Evolutionary conservation across 2,797 vertebrate genomes (phyloP).

Genomic region (Cynodonichthys magdalenae): DNA sequence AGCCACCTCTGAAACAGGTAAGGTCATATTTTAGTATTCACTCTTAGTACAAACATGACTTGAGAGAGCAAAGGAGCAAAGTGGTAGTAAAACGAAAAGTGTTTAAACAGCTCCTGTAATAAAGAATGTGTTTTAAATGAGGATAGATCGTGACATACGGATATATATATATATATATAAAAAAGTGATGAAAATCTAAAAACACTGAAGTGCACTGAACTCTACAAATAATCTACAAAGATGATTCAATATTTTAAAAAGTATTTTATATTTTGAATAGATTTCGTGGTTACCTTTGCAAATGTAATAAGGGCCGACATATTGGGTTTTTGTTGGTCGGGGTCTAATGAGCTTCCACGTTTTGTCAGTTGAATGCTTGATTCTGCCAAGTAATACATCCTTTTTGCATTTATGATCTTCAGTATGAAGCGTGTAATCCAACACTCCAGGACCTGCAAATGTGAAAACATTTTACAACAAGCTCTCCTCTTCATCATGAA

Average conservation of each 20-base stretch:
- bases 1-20: slow-evolving; percentile 87
- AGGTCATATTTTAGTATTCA: slow-evolving; percentile 10
- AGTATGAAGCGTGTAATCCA: slow-evolving; percentile 87
- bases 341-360: slow-evolving; percentile 95
- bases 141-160: background rate
- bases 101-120: background rate
- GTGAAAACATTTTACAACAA: background rate
- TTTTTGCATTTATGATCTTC: slow-evolving; percentile 98
- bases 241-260: too few species aligned
- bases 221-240: too few species aligned
- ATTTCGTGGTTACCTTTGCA: slow-evolving; percentile 90
- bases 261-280: background rate
- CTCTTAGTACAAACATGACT: background rate
- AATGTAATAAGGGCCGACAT: slow-evolving; percentile 97
- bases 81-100: background rate
- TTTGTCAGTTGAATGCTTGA: slow-evolving; percentile 87
- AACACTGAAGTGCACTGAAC: background rate
- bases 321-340: slow-evolving; percentile 95
- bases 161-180: too few species aligned
- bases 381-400: slow-evolving; percentile 91
- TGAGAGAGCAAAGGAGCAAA: background rate
- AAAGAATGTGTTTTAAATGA: background rate
- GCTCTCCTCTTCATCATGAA: background rate
- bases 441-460: slow-evolving; percentile 85
- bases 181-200: too few species aligned